Conservation (phyloP, 2,797 vertebrate species). For the Cyprinodon diabolis region DNA sequence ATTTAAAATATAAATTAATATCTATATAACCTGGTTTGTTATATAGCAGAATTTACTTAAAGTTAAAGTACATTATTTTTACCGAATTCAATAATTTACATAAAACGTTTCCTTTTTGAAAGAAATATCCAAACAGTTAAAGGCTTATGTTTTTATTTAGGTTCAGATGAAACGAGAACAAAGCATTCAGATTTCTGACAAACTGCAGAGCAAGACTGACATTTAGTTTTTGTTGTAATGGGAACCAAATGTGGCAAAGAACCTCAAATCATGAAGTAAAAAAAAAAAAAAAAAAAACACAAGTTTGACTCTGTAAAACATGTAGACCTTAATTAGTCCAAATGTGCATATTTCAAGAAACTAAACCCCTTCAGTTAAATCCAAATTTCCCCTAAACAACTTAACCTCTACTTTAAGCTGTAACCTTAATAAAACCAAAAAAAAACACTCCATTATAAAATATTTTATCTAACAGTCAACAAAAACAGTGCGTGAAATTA, state of each 20-base stretch:
- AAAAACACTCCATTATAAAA: background rate
- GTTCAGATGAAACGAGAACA: slow-evolving; percentile 62
- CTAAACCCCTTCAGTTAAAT: background rate
- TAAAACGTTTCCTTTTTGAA: too few relatives aligned
- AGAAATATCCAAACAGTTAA: slow-evolving; percentile 14
- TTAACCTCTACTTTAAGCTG: background rate
- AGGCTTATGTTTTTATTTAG: slow-evolving; percentile 72
- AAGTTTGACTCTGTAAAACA: slow-evolving; percentile 50
- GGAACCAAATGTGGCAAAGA: background rate
- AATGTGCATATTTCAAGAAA: slow-evolving; percentile 35
- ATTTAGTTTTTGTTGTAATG: slow-evolving; percentile 5
- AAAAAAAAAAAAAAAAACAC: slow-evolving; percentile 45
- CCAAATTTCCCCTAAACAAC: background rate
- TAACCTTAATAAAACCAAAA: background rate
- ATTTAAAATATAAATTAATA: too few relatives aligned
- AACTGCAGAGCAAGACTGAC: slow-evolving; percentile 46
- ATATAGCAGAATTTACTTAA: too few relatives aligned
- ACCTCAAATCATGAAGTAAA: slow-evolving; percentile 32
- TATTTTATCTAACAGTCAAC: too few relatives aligned
- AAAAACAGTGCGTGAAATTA: background rate
- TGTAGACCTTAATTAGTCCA: slow-evolving; percentile 56
- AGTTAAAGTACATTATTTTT: too few relatives aligned
- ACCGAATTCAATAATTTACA: too few relatives aligned
- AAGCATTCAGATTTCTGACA: slow-evolving; percentile 55
- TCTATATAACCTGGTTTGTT: too few relatives aligned